phyloP scores from a whole-genome alignment of 2,888 invertebrate species.

The Brenthis ino region DNA sequence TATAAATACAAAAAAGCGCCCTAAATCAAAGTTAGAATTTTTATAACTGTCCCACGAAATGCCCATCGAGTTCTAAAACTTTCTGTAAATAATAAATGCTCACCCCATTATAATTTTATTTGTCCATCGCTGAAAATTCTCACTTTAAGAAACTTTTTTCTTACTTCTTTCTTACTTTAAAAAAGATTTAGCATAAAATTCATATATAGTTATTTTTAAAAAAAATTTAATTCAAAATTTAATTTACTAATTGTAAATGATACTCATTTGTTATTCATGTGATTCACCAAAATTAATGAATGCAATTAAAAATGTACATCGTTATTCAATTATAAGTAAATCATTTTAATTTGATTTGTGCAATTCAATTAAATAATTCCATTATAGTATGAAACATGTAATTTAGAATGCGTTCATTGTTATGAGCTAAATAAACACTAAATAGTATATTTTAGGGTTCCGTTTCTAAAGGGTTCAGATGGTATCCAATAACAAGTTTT shows the following conservation, averaged over 20 bases:
- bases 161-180: too few relatives aligned
- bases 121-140: too few relatives aligned
- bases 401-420: not conserved
- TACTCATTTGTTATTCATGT: constrained; percentile 13
- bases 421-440: not conserved
- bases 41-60: too few relatives aligned
- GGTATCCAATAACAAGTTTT: too few relatives aligned
- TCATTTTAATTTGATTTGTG: constrained; percentile 3
- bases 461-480: too few relatives aligned
- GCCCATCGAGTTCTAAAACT: too few relatives aligned
- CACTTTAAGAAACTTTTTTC: too few relatives aligned
- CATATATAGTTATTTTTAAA: not conserved
- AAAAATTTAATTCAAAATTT: not conserved
- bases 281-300: constrained; percentile 12
- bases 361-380: not conserved
- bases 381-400: not conserved
- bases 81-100: too few relatives aligned
- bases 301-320: constrained; percentile 13
- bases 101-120: too few relatives aligned
- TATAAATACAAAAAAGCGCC: too few relatives aligned
- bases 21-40: too few relatives aligned
- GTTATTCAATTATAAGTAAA: constrained; percentile 8
- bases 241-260: constrained; percentile 17
- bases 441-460: too few relatives aligned
- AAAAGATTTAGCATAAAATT: not conserved